Base-by-base conservation (phyloP, 2,113 vertebrate species). In the Artemisiospiza belli region DNA sequence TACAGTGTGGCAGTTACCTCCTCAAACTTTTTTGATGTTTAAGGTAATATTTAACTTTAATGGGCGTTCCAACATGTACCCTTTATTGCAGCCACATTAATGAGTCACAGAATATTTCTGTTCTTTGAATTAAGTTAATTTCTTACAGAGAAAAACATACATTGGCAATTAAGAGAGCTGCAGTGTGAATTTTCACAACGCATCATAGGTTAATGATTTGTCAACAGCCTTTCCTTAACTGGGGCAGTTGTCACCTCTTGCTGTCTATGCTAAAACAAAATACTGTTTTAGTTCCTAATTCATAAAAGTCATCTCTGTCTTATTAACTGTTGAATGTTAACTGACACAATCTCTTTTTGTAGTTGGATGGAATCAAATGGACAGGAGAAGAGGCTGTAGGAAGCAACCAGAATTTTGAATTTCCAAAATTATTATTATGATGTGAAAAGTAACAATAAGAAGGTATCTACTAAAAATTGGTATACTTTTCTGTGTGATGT, bases 11-110 rank as follows among this genome's bases (percentile, higher is more conserved):
- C 5, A 61, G 6, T 27, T 72, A 54, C 8, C 2, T 44, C 6
- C 8, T 39, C 3, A 37, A 61, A 44, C 0, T 2, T 57, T 58
- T 61, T 33, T 41, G 0, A 17, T 15, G 62, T 81, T 84, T 46
- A 3, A 61, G n/a, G 9, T 20, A 39, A 11, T 41, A 51, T 47
- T 75, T 94, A 47, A 25, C 11, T 63, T 47, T 62, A 15, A 3
- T 41, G 5, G 2, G 1, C 47, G 1, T 54, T 79, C 17, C 19
- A 7, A 54, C 3, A 6, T 6, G 2, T 2, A 7, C 2, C 6
- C 2, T 66, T 55, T 47, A 21, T 27, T 67, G 6, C 10, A 81
- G 15, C 1, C 19, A 70, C 31, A 44, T 30, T 63, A 4, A 30
- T 0, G 1, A 67, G 6, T 47, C 24, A 35, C 14, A 51, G 2